phyloP scores from a whole-genome alignment of 2,888 invertebrate species.

The Cheilosia vernalis region DNA sequence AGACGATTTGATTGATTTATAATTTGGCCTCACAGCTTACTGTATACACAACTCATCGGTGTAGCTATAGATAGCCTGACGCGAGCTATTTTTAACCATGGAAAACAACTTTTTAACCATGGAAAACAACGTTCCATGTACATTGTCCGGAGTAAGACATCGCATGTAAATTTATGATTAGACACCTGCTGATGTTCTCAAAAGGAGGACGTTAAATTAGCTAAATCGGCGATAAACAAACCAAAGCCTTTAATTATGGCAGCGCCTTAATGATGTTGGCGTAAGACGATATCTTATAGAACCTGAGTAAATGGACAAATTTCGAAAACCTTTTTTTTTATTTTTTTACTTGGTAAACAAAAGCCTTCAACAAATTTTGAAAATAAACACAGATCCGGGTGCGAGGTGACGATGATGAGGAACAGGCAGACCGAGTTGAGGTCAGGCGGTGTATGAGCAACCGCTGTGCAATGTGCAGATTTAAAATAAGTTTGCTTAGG shows the following conservation, averaged over 20 bases:
- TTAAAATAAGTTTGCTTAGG: not conserved
- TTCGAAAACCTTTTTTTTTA: not conserved
- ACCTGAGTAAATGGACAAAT: not conserved
- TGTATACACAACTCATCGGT: not conserved
- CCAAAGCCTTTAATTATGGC: not conserved
- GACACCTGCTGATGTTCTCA: conserved; percentile 24
- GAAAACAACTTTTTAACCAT: not conserved
- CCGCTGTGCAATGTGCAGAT: not conserved
- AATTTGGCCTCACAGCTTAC: not conserved
- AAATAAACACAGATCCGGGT: conserved; percentile 5
- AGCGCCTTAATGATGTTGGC: conserved; percentile 1
- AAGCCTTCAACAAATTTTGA: not conserved
- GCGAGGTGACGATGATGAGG: not conserved
- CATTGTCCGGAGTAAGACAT: not conserved
- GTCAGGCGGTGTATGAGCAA: conserved; percentile 2
- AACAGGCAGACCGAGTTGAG: not conserved
- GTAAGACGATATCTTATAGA: not conserved
- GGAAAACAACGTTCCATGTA: not conserved
- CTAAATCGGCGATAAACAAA: not conserved
- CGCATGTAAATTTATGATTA: not conserved
- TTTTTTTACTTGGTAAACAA: not conserved
- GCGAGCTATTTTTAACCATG: not conserved
- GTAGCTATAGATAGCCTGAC: not conserved
- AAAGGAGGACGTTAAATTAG: not conserved
- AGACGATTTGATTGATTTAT: conserved; percentile 36